Percentiles rank a stretch among this genome's conserved stretches.
phyloP scores from a whole-genome alignment of 2,797 vertebrate species.

The Rhabdomys pumilio region DNA sequence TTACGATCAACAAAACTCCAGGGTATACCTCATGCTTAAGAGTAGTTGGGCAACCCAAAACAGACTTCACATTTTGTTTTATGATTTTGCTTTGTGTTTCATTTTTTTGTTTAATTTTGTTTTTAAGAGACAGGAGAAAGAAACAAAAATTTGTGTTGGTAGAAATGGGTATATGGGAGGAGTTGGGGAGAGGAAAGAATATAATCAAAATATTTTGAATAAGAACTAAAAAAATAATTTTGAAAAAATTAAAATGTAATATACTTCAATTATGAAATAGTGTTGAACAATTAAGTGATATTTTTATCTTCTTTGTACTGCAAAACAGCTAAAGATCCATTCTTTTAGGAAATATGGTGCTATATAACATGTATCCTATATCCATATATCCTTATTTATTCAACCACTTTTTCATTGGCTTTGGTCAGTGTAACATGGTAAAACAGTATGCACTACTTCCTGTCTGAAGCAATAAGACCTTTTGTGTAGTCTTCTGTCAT shows the following conservation, averaged over 20 bases:
- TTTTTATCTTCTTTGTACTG: conserved; percentile 9
- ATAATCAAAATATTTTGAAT: neutral
- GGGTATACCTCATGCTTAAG: neutral
- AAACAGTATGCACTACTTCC: neutral
- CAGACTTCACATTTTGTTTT: neutral
- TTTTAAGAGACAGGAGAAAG: neutral
- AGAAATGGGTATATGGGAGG: neutral
- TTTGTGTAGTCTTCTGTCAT: neutral
- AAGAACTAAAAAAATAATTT: neutral
- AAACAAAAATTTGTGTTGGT: neutral
- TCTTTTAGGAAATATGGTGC: conserved; percentile 37
- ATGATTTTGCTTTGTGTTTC: neutral
- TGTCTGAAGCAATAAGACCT: neutral
- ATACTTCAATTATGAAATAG: neutral
- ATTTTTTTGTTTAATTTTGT: neutral
- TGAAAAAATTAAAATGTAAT: neutral
- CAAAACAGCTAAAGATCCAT: neutral
- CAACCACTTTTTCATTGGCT: conserved; percentile 29
- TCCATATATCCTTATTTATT: neutral
- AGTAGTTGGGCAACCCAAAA: neutral
- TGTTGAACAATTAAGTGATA: neutral
- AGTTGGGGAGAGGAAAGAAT: neutral
- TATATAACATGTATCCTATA: conserved; percentile 6
- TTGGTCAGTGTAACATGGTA: neutral
- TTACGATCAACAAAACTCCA: neutral